Evolutionary conservation across 2,797 vertebrate species (phyloP).

Genomic region (Parauchenoglanis ngamensis): DNA sequence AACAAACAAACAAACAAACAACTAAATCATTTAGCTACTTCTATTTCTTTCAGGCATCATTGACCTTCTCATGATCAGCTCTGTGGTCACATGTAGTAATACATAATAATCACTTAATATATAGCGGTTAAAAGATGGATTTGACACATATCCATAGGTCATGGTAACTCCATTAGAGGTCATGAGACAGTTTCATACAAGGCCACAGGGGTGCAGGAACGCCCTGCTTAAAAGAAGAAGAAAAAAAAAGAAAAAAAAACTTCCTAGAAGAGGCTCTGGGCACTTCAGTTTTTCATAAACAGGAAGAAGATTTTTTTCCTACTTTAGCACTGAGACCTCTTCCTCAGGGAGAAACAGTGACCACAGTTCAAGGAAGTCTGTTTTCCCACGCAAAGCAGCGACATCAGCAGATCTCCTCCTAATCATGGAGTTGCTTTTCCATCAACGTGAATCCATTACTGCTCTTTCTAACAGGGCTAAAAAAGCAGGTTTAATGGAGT

Average conservation of each 20-base stretch:
- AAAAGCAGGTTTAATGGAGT: constrained; percentile 33
- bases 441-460: constrained; percentile 1
- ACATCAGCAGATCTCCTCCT: background rate
- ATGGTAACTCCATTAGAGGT: constrained; percentile 7
- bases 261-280: constrained; percentile 20
- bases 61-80: background rate
- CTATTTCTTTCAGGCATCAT: background rate
- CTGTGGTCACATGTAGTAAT: background rate
- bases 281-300: constrained; percentile 48
- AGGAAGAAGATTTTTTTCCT: constrained; percentile 49
- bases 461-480: background rate
- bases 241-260: background rate
- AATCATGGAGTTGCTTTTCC: background rate
- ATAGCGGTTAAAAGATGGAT: background rate
- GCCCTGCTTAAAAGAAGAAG: background rate
- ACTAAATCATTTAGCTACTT: background rate
- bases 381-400: constrained; percentile 50
- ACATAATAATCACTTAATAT: background rate
- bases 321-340: constrained; percentile 40
- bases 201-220: background rate
- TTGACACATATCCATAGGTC: background rate
- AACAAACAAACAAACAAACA: background rate
- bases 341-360: constrained; percentile 49
- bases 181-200: constrained; percentile 25
- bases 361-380: constrained; percentile 34